Evolutionary conservation across 1,140 invertebrate species (phyloP), one percentile per base, ranked within the genome.

Genomic region (Bicyclus anynana): DNA sequence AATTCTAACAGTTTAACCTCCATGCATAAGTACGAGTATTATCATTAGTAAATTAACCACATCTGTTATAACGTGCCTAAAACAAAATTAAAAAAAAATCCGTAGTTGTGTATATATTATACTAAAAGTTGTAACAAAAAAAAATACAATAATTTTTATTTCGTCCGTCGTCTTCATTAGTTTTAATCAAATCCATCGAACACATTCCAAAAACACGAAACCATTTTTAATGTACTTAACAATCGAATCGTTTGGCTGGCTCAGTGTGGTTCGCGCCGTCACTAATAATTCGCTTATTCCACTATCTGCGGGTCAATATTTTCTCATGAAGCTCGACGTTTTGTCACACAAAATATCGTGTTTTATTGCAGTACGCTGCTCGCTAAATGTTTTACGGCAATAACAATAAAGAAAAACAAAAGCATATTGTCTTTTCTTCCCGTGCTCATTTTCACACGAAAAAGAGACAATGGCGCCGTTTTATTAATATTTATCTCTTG

Each of bases 361-460:
- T 88, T 88, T 88, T 88, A 88, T 84, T 56, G 74, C 62, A 55
- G 66, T 65, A 49, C 63, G 70, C 62, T 60, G 70, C 69, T 72
- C 73, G 79, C 83, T 88, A 86, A 88, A 88, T 84, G 83, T 80
- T 88, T 85, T 82, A 84, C 80, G 74, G 83, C 76, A 81, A 84
- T 85, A 85, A 82, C 77, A 81, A 84, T 88, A 88, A 88, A 86
- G 80, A 88, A 85, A 87, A 78, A 88, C 85, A 86, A 86, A 85
- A 83, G 76, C 73, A 83, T 82, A 84, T 86, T 81, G 80, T 83
- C 74, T 73, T 61, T 65, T 75, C 73, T 77, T 73, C 69, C 75
- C 69, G 62, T 67, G 71, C 65, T 77, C 76, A 77, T 84, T 81
- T 81, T 85, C 73, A 72, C 67, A 76, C 67, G 66, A 76, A 81